Evolutionary conservation across 2,797 vertebrate genomes (phyloP).

Genomic region (Acanthiza pusilla): DNA sequence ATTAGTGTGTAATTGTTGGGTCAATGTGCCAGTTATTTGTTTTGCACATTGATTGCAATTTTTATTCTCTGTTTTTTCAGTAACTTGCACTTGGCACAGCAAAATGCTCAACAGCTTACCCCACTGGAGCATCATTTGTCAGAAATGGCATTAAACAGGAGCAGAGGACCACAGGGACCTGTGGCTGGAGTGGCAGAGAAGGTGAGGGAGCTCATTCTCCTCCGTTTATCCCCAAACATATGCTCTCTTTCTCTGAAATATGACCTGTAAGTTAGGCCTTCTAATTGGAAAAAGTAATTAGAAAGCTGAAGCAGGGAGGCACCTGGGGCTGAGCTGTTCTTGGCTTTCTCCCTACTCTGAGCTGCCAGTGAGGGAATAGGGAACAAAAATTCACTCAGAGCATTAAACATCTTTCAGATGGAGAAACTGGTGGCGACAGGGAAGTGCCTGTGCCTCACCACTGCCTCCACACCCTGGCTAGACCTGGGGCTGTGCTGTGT

Average conservation of each 20-base stretch:
- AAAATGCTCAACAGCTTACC: background rate
- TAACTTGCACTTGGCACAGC: background rate
- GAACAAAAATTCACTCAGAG: background rate
- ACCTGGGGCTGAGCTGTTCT: background rate
- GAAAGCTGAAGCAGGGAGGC: background rate
- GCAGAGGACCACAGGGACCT: background rate
- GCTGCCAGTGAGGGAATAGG: background rate
- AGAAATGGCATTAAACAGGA: background rate
- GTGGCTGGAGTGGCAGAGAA: background rate
- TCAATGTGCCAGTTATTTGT: background rate
- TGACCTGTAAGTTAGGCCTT: background rate
- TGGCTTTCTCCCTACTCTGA: background rate
- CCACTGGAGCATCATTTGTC: background rate
- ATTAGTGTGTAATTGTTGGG: background rate
- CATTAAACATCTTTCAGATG: background rate
- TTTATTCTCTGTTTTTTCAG: background rate
- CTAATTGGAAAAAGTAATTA: background rate
- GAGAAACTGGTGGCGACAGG: background rate
- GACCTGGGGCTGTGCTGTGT: fast-evolving
- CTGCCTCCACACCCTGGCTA: background rate
- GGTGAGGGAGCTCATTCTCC: background rate
- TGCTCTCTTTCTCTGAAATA: background rate
- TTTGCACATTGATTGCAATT: background rate
- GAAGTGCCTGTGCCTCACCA: fast-evolving
- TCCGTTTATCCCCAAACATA: background rate